These are phyloP conservation scores for Chrysina gloriosa DNA, from an alignment of 2,888 invertebrate genomes.

Conservation along the genomic window DNA sequence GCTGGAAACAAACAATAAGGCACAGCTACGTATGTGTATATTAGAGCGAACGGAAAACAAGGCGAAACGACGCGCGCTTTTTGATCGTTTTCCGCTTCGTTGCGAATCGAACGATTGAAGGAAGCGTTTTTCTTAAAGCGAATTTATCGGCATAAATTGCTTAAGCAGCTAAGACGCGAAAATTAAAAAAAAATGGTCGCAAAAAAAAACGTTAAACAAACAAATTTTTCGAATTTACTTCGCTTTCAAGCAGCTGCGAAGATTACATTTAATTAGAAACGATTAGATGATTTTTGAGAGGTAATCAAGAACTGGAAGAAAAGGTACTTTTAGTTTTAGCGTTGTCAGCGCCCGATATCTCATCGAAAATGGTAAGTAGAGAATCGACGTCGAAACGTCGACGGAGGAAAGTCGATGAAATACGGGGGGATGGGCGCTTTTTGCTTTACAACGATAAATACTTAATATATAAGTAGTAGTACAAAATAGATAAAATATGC, in stretches of 20 bases:
- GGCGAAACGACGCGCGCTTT: neutral
- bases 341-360: neutral
- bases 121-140: slow-evolving; percentile 58
- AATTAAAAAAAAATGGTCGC: slow-evolving; percentile 31
- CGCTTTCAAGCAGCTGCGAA: neutral
- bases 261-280: neutral
- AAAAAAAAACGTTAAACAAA: slow-evolving; percentile 34
- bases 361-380: too few species aligned
- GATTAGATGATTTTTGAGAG: neutral
- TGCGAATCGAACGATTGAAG: neutral
- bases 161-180: slow-evolving; percentile 59
- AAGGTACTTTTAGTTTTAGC: neutral
- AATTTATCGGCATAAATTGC: slow-evolving; percentile 64
- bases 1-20: slow-evolving; percentile 57
- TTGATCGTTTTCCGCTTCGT: neutral
- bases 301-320: neutral
- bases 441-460: slow-evolving; percentile 12
- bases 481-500: slow-evolving; percentile 48
- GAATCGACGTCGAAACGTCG: too few species aligned
- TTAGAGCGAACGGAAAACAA: slow-evolving; percentile 39
- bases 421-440: neutral
- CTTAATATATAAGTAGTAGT: slow-evolving; percentile 29
- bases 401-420: neutral
- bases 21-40: slow-evolving; percentile 55
- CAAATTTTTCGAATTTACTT: slow-evolving; percentile 38